These are phyloP conservation scores for Silurus lanzhouensis DNA, from an alignment of 2,797 vertebrate species.

Conservation along the genomic window DNA sequence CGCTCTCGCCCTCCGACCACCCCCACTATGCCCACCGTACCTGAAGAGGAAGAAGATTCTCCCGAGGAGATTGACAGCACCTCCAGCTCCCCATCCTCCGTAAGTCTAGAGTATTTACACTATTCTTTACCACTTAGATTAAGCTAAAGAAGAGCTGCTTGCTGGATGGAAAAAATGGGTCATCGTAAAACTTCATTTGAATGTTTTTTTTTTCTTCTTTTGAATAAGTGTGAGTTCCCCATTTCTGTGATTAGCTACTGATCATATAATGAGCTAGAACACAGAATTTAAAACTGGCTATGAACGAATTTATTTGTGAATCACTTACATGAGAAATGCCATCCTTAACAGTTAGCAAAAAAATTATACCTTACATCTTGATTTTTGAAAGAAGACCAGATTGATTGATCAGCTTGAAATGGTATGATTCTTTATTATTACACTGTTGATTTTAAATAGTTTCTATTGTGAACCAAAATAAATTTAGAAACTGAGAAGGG, in stretches of 20 bases:
- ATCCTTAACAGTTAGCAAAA: neutral
- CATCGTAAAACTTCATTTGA: neutral
- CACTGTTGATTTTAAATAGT: neutral
- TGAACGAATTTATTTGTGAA: neutral
- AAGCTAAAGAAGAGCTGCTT: neutral
- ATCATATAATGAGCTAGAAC: neutral
- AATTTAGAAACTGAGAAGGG: neutral
- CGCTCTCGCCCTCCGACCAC: slow-evolving; percentile 67
- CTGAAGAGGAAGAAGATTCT: slow-evolving; percentile 90
- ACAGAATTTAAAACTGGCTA: neutral
- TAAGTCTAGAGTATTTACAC: slow-evolving; percentile 67
- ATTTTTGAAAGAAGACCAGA: no score
- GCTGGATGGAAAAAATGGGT: neutral
- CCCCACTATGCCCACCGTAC: slow-evolving; percentile 88
- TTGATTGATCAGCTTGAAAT: neutral
- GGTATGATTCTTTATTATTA: neutral
- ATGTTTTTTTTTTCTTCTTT: neutral
- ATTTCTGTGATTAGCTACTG: neutral
- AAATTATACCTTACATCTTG: rapidly evolving
- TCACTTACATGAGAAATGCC: neutral
- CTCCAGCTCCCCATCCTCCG: slow-evolving; percentile 79
- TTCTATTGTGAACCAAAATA: neutral
- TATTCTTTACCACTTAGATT: neutral
- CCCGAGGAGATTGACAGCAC: slow-evolving; percentile 81
- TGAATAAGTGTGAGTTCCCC: neutral